phyloP scores from a whole-genome alignment of 1,140 invertebrate genomes.

The Pogonognathellus flavescens region DNA sequence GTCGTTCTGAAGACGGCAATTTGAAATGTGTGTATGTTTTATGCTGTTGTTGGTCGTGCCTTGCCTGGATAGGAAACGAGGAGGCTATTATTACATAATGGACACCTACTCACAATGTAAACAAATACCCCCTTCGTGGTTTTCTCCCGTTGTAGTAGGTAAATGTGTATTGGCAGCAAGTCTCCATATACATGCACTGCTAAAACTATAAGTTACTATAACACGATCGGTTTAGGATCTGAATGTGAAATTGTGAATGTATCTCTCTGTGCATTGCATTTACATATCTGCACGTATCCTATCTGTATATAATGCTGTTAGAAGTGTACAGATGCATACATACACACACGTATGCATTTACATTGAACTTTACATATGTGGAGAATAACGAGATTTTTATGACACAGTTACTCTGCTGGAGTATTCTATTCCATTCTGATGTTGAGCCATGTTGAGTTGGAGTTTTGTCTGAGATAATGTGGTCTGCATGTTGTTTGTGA shows the following conservation, averaged over 20 bases:
- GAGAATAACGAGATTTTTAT: no score
- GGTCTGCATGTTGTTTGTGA: neutral
- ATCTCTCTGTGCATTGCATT: neutral
- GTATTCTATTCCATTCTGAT: neutral
- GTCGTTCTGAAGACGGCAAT: neutral
- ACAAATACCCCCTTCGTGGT: constrained; percentile 49
- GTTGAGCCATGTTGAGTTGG: neutral
- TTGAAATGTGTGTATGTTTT: neutral
- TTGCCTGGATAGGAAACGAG: neutral
- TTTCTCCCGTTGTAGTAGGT: neutral
- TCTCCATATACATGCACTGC: neutral
- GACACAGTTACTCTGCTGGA: no score
- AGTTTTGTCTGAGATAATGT: neutral
- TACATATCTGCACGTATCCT: neutral
- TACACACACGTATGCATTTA: no score
- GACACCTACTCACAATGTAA: constrained; percentile 35
- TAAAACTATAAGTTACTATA: neutral
- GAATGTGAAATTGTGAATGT: neutral
- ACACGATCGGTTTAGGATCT: neutral
- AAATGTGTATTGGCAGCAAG: neutral
- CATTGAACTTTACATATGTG: no score
- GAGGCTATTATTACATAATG: constrained; percentile 31
- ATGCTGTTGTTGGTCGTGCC: no score
- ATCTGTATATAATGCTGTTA: no score
- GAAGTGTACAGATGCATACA: no score